Conservation (phyloP, 1,140 invertebrate species). For the Penaeus vannamei region DNA sequence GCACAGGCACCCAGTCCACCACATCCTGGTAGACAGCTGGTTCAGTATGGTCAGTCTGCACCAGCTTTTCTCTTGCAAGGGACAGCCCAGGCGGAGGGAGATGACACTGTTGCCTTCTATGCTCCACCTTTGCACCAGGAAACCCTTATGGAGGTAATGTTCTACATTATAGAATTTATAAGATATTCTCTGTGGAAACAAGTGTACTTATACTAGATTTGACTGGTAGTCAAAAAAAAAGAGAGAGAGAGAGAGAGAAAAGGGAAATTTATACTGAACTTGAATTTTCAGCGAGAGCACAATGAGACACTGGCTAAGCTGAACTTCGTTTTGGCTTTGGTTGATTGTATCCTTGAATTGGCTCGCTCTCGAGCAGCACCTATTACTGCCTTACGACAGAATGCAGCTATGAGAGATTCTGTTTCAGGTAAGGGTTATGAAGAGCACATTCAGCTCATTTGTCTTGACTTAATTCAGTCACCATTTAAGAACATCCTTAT, state of each 20-base stretch:
- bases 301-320: slow-evolving; percentile 94
- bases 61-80: slow-evolving; percentile 53
- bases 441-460: too few relatives aligned
- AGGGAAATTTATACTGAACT: neutral
- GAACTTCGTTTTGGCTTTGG: slow-evolving; percentile 91
- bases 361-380: slow-evolving; percentile 73
- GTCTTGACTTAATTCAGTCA: neutral
- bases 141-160: slow-evolving; percentile 63
- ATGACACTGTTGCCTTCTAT: slow-evolving; percentile 62
- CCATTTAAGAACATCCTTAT: neutral
- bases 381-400: slow-evolving; percentile 47
- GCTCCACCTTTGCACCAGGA: slow-evolving; percentile 62
- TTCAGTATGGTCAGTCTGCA: slow-evolving; percentile 57
- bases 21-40: slow-evolving; percentile 49
- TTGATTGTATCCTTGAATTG: slow-evolving; percentile 91
- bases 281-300: slow-evolving; percentile 82
- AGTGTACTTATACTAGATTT: neutral
- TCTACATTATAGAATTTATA: too few relatives aligned
- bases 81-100: slow-evolving; percentile 23
- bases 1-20: slow-evolving; percentile 52
- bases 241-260: too few relatives aligned
- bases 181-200: neutral
- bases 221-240: neutral
- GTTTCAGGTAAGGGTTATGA: slow-evolving; percentile 16
- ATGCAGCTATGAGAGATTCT: slow-evolving; percentile 57